Conservation (phyloP, 2,888 invertebrate genomes). For the Rhamnusium bicolor region DNA sequence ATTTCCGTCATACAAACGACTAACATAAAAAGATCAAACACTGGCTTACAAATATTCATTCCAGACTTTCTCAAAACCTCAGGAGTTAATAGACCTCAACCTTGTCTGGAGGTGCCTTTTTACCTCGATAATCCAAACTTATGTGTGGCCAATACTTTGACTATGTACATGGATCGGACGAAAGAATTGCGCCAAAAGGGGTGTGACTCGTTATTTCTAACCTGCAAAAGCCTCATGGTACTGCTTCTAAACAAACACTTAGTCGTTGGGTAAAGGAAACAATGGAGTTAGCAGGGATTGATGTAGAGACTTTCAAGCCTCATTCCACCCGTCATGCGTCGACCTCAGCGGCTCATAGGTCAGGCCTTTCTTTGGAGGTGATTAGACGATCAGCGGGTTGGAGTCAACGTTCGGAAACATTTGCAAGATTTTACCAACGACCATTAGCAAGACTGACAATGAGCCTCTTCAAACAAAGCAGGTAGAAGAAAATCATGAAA, state of each 20-base stretch:
- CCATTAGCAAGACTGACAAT: too few species aligned
- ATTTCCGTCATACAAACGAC: constrained; percentile 48
- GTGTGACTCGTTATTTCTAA: constrained; percentile 44
- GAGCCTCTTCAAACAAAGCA: too few species aligned
- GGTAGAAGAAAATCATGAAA: too few species aligned
- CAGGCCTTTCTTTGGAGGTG: constrained; percentile 48
- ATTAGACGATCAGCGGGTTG: constrained; percentile 51
- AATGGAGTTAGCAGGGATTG: constrained; percentile 45
- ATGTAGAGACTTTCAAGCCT: constrained; percentile 46
- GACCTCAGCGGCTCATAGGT: constrained; percentile 50
- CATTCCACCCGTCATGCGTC: constrained; percentile 55
- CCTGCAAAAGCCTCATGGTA: constrained; percentile 46
- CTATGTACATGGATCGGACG: constrained; percentile 38
- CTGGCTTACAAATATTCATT: constrained; percentile 43
- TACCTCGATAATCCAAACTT: constrained; percentile 39
- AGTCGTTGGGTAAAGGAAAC: constrained; percentile 51
- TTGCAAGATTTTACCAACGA: constrained; percentile 53
- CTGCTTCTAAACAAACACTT: constrained; percentile 46
- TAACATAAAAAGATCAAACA: constrained; percentile 17
- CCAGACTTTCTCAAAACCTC: constrained; percentile 50
- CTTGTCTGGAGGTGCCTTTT: constrained; percentile 40
- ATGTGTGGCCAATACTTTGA: constrained; percentile 39
- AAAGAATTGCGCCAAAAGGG: too few species aligned
- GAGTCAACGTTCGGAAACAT: constrained; percentile 43
- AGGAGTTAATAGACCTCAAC: constrained; percentile 32